Conservation (phyloP, 64 coral and sea anemone species). For the Porites lutea region DNA sequence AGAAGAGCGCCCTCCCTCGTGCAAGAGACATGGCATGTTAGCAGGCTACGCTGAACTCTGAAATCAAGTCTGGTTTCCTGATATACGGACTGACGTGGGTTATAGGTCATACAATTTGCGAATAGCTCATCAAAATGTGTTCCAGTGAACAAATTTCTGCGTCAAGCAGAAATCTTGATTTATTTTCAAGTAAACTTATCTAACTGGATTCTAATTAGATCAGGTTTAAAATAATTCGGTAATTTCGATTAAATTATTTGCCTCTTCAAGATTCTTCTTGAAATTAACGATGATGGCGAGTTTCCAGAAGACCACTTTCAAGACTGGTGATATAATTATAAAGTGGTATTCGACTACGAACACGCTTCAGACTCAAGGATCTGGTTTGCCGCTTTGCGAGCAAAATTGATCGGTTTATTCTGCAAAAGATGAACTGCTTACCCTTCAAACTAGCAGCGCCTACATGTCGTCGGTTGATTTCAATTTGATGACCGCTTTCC, state of each 20-base stretch:
- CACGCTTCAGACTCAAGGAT: conserved; percentile 49
- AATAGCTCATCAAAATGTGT: too few species aligned
- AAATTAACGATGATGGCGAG: neutral
- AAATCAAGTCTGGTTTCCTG: too few species aligned
- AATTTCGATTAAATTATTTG: conserved; percentile 16
- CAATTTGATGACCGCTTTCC: too few species aligned
- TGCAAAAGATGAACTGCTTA: neutral
- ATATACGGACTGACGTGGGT: too few species aligned
- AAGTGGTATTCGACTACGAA: conserved; percentile 47
- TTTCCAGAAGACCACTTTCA: conserved; percentile 28
- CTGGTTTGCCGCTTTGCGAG: neutral
- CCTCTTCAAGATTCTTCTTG: conserved; percentile 25
- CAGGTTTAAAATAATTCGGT: conserved; percentile 12
- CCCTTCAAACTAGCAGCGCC: neutral
- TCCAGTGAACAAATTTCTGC: too few species aligned
- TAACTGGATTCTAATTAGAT: conserved; percentile 5
- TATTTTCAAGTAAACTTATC: neutral
- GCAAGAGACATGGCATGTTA: too few species aligned
- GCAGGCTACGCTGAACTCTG: too few species aligned
- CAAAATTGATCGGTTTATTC: neutral
- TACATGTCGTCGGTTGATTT: neutral
- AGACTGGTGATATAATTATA: conserved; percentile 17
- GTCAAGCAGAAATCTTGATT: too few species aligned
- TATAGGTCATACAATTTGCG: too few species aligned
- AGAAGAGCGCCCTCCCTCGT: too few species aligned